Conservation (phyloP, 2,797 vertebrate genomes). For the Molossus alvarezi region DNA sequence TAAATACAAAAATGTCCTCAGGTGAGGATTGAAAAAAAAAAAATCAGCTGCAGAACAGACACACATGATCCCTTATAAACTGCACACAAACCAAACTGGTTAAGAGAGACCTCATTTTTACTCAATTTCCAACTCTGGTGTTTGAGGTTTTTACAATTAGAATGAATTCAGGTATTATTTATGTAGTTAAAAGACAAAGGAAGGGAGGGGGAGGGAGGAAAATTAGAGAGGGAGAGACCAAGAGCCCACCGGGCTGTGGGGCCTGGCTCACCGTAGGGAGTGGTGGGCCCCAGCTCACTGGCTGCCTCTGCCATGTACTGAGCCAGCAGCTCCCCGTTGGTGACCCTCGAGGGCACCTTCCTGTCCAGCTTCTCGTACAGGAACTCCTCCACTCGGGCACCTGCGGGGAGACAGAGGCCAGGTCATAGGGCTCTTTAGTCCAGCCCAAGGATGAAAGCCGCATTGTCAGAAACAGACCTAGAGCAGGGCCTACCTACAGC, state of each 20-base stretch:
- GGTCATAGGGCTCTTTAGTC: not conserved
- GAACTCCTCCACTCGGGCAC: slow-evolving; percentile 98
- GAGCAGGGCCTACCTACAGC: not conserved
- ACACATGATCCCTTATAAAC: not conserved
- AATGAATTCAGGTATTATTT: not conserved
- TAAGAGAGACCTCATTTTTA: not conserved
- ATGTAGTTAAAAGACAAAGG: not conserved
- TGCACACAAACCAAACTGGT: no score
- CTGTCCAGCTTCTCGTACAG: slow-evolving; percentile 97
- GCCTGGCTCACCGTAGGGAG: slow-evolving; percentile 94
- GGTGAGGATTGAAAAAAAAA: no score
- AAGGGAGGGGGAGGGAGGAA: not conserved
- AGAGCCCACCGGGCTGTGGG: not conserved
- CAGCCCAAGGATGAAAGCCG: not conserved
- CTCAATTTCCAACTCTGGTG: not conserved
- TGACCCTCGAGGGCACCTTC: slow-evolving; percentile 95
- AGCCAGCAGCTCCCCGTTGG: slow-evolving; percentile 95
- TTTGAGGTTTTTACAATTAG: not conserved
- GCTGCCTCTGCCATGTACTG: slow-evolving; percentile 97
- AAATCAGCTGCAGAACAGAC: not conserved
- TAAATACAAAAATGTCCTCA: no score
- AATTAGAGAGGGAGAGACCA: accelerated
- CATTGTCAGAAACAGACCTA: no score
- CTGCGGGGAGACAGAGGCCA: slow-evolving; percentile 80
- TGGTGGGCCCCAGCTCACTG: slow-evolving; percentile 93